Evolutionary conservation across 2,113 vertebrate genomes (phyloP).

Genomic region (Ictidomys tridecemlineatus): DNA sequence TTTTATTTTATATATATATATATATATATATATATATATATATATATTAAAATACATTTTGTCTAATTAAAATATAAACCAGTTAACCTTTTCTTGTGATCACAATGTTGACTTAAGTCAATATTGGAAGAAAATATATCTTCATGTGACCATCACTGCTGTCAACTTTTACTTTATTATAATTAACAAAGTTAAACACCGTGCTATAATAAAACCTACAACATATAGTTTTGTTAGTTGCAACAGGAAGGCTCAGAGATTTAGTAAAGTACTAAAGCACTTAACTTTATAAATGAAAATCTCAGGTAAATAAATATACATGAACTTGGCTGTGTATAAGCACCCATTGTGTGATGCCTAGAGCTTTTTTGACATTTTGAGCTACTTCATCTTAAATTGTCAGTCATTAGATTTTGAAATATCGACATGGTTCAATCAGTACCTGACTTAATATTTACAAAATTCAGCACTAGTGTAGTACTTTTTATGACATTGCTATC

Average conservation of each 20-base stretch:
- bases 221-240: not conserved
- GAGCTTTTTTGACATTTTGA: not conserved
- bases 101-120: not conserved
- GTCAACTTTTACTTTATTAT: not conserved
- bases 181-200: not conserved
- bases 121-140: not conserved
- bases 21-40: not conserved
- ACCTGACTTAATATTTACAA: not conserved
- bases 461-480: not conserved
- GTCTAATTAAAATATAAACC: not conserved
- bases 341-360: not conserved
- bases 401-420: not conserved
- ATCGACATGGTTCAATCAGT: not conserved
- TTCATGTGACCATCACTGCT: not conserved
- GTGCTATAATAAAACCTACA: not conserved
- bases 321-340: not conserved
- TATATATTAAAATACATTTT: no score
- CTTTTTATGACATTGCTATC: not conserved
- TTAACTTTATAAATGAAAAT: not conserved
- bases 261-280: not conserved
- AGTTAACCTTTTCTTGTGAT: not conserved
- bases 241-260: not conserved
- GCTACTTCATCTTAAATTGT: not conserved
- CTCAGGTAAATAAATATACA: not conserved
- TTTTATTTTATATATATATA: not conserved